Base-by-base conservation (phyloP, 2,888 invertebrate species). In the Dolomedes plantarius region DNA sequence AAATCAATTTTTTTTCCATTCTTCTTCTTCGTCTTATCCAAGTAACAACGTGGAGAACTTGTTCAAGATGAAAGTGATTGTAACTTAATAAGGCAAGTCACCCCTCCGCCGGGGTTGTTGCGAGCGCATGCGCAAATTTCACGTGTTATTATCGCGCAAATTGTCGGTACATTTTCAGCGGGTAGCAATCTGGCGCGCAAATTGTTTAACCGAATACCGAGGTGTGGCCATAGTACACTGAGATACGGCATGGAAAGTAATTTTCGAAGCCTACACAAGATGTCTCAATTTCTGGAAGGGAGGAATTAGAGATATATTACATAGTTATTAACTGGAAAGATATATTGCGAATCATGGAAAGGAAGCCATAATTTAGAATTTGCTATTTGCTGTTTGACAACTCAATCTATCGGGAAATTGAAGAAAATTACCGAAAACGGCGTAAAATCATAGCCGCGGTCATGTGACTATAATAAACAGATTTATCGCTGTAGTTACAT, bases 51-150 rank as follows among this genome's bases (percentile, higher is more conserved):
- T 23, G 19, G 23, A 50, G 50, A 80, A 81, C 74, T 36, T 39
- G 74, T 81, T 74, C 67, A 27, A 32, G 75, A 81, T 81, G 64
- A 81, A 56, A 69, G 68, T 36, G 68, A 75, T 73, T 72, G 77
- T 77, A 85, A 85, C 83, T 77, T 78, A 85, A 85, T 85, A 85
- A 85, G 73, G 83, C 73, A 72, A 73, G 41, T 50, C 19, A 27
- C 69, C 62, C 50, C 50, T 62, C 31, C 31, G n/a, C n/a, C n/a
- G n/a, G 28, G 11, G 65, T 29, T 29, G n/a, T 29, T 9, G 11
- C 65, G 16, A 9, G 32, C n/a, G 32, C 67, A 67, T 67, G 67
- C 32, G 67, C 50, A 23, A 19, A 50, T 56, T 39, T 19, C 56
- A n/a, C 56, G 50, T 50, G 31, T 31, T 32, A 31, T 72, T 72